Base-by-base conservation (phyloP, 2,888 invertebrate genomes). In the Ophion ventricosus region DNA sequence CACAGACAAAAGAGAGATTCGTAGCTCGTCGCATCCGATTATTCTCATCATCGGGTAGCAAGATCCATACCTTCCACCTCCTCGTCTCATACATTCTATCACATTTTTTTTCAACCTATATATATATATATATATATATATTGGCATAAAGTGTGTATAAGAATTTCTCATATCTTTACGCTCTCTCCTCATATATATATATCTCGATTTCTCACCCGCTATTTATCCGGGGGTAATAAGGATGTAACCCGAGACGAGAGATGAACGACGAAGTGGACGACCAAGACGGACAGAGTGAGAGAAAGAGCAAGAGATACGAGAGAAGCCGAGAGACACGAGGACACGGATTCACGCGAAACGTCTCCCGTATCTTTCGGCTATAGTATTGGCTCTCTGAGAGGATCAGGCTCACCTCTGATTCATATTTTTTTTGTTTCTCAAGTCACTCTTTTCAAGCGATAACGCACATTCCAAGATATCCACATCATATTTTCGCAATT, bases 1-100 rank as follows among this genome's bases (percentile, higher is more conserved):
- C 91, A 91, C 91, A 91, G 92, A 92, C 92, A 92, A 92, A 92
- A 92, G 91, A 90, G 79, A 84, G 88, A 87, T 91, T 91, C 90
- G 89, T 90, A 91, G 90, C 87, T 90, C 90, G 91, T 93, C 92
- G 90, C 89, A 87, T 91, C 90, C 90, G 90, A 92, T 93, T 88
- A 91, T 90, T 89, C 88, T 91, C 88, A 87, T 89, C 87, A 87
- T 84, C 87, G 70, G 70, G 67, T 88, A 84, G 86, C 88, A 88
- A 54, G 61, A 75, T 75, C 29, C 75, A 20, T 75, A 86, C 56
- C 76, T 70, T 70, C 59, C 76, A 43, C 43, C n/a, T 64, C 54
- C 63, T 76, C 73, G 64, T 64, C 63, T 56, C 66, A 75, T 75
- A 75, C 90, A 91, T 91, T 91, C 90, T 77, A 73, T 83, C 72